Evolutionary conservation across 2,888 invertebrate genomes (phyloP).

Genomic region (Polietes domitor): DNA sequence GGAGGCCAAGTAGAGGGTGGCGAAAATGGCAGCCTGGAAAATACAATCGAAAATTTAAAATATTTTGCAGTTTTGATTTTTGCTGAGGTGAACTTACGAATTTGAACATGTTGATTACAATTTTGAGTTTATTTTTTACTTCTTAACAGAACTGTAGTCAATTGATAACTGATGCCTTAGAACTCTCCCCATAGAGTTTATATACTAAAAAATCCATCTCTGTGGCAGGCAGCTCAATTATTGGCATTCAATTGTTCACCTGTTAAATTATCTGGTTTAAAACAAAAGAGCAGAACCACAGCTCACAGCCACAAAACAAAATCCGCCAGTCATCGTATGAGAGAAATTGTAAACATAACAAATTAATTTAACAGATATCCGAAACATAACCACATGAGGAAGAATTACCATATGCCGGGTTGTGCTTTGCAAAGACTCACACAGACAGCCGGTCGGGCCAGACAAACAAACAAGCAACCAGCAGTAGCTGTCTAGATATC

Average conservation of each 20-base stretch:
- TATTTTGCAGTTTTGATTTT: too few relatives aligned
- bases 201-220: constrained; percentile 6
- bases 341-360: not conserved
- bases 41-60: too few relatives aligned
- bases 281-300: not conserved
- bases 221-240: not conserved
- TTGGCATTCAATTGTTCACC: not conserved
- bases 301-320: too few relatives aligned
- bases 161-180: constrained; percentile 27
- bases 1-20: constrained; percentile 70
- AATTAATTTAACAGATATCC: constrained; percentile 13
- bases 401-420: not conserved
- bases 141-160: not conserved
- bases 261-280: not conserved
- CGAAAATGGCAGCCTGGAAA: constrained; percentile 40
- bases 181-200: not conserved
- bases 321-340: constrained; percentile 8
- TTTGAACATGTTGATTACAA: constrained; percentile 65
- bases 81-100: constrained; percentile 52
- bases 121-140: too few relatives aligned
- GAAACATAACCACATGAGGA: constrained; percentile 7
- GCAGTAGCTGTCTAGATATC: constrained; percentile 42
- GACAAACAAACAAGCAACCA: not conserved
- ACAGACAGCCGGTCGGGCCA: not conserved
- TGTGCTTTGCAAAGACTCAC: too few relatives aligned